Evolutionary conservation across 2,888 invertebrate genomes (phyloP).

Genomic region (Acanthosepion pharaonis): DNA sequence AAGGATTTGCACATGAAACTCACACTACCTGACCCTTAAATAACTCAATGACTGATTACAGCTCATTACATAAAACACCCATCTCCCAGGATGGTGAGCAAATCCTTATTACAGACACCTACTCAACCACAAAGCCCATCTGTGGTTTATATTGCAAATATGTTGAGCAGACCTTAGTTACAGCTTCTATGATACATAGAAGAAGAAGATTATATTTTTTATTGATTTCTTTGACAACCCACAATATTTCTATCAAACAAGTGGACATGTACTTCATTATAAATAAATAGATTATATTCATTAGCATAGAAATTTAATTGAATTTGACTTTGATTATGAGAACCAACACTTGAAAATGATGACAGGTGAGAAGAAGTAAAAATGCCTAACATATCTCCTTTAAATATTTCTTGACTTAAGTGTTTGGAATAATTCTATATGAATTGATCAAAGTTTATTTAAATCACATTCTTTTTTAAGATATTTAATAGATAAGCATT

Average conservation of each 20-base stretch:
- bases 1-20: background rate
- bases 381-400: background rate
- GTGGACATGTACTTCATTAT: background rate
- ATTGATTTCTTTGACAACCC: background rate
- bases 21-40: too few species aligned
- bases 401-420: background rate
- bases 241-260: background rate
- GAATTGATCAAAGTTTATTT: background rate
- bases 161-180: too few species aligned
- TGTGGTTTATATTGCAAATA: too few species aligned
- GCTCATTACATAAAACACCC: too few species aligned
- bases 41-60: too few species aligned
- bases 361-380: too few species aligned
- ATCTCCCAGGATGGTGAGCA: too few species aligned
- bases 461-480: background rate
- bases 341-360: too few species aligned
- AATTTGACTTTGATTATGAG: background rate
- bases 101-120: too few species aligned
- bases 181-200: too few species aligned
- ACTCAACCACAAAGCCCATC: too few species aligned
- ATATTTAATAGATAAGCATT: background rate
- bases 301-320: background rate
- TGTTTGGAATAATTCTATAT: background rate
- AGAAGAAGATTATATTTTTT: background rate
- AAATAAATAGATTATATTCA: background rate